These are phyloP conservation scores for Steinernema carpocapsae DNA, from an alignment of 2,888 invertebrate species.

Conservation along the genomic window DNA sequence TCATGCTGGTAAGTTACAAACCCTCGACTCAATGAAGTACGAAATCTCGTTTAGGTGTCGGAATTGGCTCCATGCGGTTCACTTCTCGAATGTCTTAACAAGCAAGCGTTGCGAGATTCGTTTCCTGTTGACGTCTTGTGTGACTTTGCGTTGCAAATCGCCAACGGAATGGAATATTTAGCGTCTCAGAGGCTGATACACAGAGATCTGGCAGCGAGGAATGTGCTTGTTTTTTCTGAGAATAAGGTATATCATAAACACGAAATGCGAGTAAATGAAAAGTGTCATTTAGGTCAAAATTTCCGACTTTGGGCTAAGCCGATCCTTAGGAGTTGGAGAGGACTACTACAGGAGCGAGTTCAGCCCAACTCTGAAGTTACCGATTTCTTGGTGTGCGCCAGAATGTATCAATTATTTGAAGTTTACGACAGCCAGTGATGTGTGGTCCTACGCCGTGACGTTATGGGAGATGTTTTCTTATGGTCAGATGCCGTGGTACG, in stretches of 20 bases:
- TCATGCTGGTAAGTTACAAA: slow-evolving; percentile 75
- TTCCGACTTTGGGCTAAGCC: slow-evolving; percentile 93
- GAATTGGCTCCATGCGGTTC: slow-evolving; percentile 94
- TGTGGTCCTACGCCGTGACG: slow-evolving; percentile 98
- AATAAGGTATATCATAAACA: slow-evolving; percentile 76
- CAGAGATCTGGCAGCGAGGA: slow-evolving; percentile 93
- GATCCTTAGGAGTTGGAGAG: slow-evolving; percentile 93
- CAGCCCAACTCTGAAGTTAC: slow-evolving; percentile 92
- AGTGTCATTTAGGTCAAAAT: slow-evolving; percentile 79
- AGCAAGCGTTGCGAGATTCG: slow-evolving; percentile 85
- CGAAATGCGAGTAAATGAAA: neutral
- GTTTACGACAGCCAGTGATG: slow-evolving; percentile 94
- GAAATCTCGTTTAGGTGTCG: slow-evolving; percentile 77
- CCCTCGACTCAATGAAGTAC: slow-evolving; percentile 27
- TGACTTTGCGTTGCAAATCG: slow-evolving; percentile 78
- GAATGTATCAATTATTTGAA: slow-evolving; percentile 93
- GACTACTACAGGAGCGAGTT: slow-evolving; percentile 99
- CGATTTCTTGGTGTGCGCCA: slow-evolving; percentile 98
- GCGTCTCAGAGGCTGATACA: slow-evolving; percentile 95
- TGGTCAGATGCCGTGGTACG: slow-evolving; percentile 97
- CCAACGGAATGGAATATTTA: slow-evolving; percentile 94
- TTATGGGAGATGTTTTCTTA: slow-evolving; percentile 99
- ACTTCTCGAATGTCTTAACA: slow-evolving; percentile 90
- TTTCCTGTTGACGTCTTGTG: slow-evolving; percentile 90
- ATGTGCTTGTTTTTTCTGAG: slow-evolving; percentile 94